Base-by-base conservation (phyloP, 2,797 vertebrate species). In the Eulemur coronatus region DNA sequence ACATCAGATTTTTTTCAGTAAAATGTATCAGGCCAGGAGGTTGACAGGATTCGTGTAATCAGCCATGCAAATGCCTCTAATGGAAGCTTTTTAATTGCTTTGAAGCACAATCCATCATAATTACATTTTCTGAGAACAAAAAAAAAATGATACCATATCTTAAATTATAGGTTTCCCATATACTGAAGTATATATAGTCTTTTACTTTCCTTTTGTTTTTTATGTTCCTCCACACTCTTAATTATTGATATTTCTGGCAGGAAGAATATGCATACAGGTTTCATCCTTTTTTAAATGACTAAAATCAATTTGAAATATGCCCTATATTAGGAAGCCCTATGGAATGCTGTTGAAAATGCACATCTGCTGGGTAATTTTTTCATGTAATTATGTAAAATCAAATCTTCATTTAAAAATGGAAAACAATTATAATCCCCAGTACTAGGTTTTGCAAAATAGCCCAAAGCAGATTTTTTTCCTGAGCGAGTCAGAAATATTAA, bases 301-400 rank as follows among this genome's bases (percentile, higher is more conserved):
- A 65, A 96, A 94, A 92, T 94, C 79, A 84, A 84, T 89, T 91
- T 97, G 59, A 84, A 97, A 95, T 80, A 41, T 89, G 35, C 15
- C n/a, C 33, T 84, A 8, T 59, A 67, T 91, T 69, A 95, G 52
- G 75, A 96, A 97, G 69, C 52, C 14, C 41, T 79, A 63, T 92
- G 57, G 79, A 89, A 80, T 89, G 69, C 63, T 92, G 13, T 67
- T 82, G 52, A 95, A 96, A 96, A 87, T 41, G 85, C 48, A 94
- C 81, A 96, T 95, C 95, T 96, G 63, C 55, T 95, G 88, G 57
- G 30, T 84, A 81, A 73, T 90, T 95, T 97, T 92, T 97, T 80
- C 17, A 76, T 86, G 43, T 50, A 95, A 94, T 97, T 94, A 96
- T 78, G 15, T 70, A 93, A 96, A 97, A 52, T 91, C 92, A 97